phyloP scores from a whole-genome alignment of 2,113 vertebrate genomes.

The Agapornis roseicollis region DNA sequence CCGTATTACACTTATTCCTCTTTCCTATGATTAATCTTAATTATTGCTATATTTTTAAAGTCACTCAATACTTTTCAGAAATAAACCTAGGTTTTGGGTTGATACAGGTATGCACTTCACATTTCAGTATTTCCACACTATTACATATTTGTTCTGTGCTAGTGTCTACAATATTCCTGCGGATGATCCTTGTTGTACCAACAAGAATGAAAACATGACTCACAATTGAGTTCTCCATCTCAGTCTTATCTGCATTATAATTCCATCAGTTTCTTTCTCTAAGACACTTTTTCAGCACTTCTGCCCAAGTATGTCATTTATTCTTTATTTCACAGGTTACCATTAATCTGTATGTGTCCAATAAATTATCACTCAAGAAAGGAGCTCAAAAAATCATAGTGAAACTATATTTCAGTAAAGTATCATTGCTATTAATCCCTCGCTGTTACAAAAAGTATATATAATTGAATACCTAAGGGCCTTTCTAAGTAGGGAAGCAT shows the following conservation, averaged over 20 bases:
- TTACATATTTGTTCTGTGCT: background rate
- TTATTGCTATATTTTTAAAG: background rate
- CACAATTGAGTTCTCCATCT: background rate
- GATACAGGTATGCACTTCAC: background rate
- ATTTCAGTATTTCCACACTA: background rate
- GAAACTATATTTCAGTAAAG: background rate
- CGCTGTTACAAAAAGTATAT: background rate
- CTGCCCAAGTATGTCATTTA: background rate
- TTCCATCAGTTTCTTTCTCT: background rate
- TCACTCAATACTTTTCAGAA: background rate
- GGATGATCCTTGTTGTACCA: background rate
- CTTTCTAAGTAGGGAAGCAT: background rate
- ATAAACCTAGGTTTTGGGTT: background rate
- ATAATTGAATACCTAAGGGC: background rate
- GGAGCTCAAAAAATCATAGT: background rate
- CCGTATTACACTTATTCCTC: background rate
- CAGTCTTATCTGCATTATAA: background rate
- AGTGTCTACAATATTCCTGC: background rate
- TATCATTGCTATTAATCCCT: background rate
- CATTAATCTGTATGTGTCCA: background rate
- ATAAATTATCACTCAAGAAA: background rate
- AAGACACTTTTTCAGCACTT: background rate
- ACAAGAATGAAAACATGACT: background rate
- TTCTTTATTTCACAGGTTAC: background rate
- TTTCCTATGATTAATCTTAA: background rate